Conservation (phyloP, 2,888 invertebrate species). For the Tuta absoluta region DNA sequence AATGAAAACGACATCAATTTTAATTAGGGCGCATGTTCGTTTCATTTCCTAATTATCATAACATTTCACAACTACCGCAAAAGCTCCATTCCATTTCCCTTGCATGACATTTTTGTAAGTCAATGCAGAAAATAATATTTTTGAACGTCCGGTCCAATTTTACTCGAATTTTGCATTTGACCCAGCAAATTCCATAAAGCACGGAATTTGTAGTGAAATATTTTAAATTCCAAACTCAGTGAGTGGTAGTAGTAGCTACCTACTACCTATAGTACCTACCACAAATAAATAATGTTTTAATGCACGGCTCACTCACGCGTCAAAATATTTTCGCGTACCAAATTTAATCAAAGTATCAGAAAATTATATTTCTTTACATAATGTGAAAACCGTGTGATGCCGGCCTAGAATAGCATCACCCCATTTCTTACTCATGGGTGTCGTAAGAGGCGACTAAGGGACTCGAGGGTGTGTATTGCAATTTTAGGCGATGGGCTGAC, state of each 20-base stretch:
- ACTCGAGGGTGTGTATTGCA: too few relatives aligned
- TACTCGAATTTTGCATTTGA: not conserved
- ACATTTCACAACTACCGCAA: not conserved
- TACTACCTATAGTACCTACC: not conserved
- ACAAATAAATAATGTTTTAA: not conserved
- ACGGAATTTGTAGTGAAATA: slow-evolving; percentile 2
- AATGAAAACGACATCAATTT: too few relatives aligned
- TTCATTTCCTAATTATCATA: not conserved
- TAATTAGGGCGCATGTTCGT: too few relatives aligned
- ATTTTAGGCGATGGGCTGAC: too few relatives aligned
- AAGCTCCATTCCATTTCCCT: not conserved
- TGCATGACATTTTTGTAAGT: not conserved
- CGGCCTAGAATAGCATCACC: too few relatives aligned
- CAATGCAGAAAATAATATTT: not conserved
- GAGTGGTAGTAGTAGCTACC: not conserved
- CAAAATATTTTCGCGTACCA: not conserved
- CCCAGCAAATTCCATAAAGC: not conserved
- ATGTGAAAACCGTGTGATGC: too few relatives aligned
- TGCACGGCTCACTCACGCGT: not conserved
- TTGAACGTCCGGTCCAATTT: not conserved
- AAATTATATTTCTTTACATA: too few relatives aligned
- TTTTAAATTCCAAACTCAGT: slow-evolving; percentile 1
- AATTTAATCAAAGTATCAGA: not conserved
- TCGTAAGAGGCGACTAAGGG: too few relatives aligned
- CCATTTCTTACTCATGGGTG: too few relatives aligned